phyloP scores from a whole-genome alignment of 2,888 invertebrate genomes.

The Pharmacophagus antenor region DNA sequence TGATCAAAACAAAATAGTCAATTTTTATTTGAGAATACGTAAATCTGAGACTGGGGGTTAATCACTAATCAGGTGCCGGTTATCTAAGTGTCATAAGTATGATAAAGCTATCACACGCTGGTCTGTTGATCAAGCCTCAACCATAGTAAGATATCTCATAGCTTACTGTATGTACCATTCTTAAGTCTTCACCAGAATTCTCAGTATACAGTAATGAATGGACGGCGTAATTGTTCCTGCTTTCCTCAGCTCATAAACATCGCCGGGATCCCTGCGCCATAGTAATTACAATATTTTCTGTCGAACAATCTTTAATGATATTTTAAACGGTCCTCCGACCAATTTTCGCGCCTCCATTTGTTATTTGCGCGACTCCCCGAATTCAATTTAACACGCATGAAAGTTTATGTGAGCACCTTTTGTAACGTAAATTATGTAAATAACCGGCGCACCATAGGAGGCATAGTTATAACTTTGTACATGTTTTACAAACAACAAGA shows the following conservation, averaged over 20 bases:
- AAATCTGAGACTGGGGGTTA: too few species aligned
- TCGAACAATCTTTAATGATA: conserved; percentile 71
- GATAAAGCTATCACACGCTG: too few species aligned
- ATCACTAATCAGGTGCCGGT: too few species aligned
- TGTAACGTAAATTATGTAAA: conserved; percentile 69
- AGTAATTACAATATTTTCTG: conserved; percentile 73
- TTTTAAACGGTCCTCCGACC: conserved; percentile 70
- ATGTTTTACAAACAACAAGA: conserved; percentile 58
- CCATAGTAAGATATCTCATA: too few species aligned
- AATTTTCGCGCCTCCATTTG: conserved; percentile 75
- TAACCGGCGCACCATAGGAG: conserved; percentile 59
- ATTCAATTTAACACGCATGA: conserved; percentile 79
- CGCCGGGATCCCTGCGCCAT: conserved; percentile 41
- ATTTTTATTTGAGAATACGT: too few species aligned
- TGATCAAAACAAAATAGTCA: too few species aligned
- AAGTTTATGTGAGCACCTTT: conserved; percentile 61
- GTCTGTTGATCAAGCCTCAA: too few species aligned
- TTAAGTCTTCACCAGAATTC: conserved; percentile 46
- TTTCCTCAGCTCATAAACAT: conserved; percentile 68
- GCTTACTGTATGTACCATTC: conserved; percentile 26
- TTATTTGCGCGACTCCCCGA: conserved; percentile 73
- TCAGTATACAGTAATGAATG: conserved; percentile 51
- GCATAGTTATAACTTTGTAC: conserved; percentile 59
- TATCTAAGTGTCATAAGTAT: too few species aligned
- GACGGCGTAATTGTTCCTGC: conserved; percentile 51